Conservation (phyloP, 1,140 invertebrate genomes). For the Drosophila pruinosa region DNA sequence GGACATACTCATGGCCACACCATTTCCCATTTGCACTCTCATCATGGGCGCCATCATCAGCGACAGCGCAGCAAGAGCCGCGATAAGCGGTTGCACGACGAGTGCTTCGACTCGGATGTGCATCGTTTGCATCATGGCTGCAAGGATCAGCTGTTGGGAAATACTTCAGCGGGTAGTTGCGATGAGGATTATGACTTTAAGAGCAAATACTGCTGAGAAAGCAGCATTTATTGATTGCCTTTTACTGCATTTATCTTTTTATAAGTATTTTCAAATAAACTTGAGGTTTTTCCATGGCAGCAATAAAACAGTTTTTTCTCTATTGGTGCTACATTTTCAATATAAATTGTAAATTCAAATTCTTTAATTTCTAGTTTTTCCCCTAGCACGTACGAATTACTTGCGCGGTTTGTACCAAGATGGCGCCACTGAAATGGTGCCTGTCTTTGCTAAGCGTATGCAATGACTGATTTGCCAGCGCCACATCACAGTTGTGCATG, state of each 20-base stretch:
- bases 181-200: slow-evolving; percentile 75
- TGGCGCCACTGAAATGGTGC: neutral
- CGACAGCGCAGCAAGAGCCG: slow-evolving; percentile 71
- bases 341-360: no score
- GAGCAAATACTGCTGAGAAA: slow-evolving; percentile 56
- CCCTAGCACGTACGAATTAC: neutral
- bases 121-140: slow-evolving; percentile 73
- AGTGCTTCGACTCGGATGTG: slow-evolving; percentile 76
- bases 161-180: slow-evolving; percentile 43
- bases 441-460: slow-evolving; percentile 7
- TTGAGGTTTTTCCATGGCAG: neutral
- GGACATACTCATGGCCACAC: slow-evolving; percentile 14
- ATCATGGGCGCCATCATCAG: slow-evolving; percentile 47
- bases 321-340: no score
- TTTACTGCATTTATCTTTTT: slow-evolving; percentile 6
- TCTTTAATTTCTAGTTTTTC: neutral
- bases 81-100: slow-evolving; percentile 70
- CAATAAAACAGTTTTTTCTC: neutral
- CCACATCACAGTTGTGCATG: neutral
- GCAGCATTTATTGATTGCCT: neutral
- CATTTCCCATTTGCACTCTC: slow-evolving; percentile 15
- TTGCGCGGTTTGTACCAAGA: neutral
- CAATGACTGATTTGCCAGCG: neutral
- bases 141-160: slow-evolving; percentile 61
- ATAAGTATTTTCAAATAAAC: slow-evolving; percentile 2